Percentiles rank a stretch among this genome's conserved stretches.
Evolutionary conservation across 2,113 vertebrate species (phyloP).

Genomic region (Riparia riparia): DNA sequence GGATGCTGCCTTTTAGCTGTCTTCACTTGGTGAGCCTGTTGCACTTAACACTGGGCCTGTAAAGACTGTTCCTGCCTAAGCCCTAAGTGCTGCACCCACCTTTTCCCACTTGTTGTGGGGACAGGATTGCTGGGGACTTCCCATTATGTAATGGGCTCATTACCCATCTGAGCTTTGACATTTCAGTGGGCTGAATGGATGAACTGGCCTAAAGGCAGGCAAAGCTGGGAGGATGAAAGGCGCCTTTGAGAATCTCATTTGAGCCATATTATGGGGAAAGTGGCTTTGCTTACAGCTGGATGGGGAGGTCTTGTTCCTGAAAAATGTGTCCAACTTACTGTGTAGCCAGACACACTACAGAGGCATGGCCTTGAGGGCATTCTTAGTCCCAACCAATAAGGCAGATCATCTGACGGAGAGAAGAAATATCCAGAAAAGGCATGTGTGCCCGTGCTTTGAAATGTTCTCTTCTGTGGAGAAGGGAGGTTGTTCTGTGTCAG

Average conservation of each 20-base stretch:
- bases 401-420: not conserved
- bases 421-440: not conserved
- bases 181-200: conserved; percentile 50
- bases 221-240: conserved; percentile 44
- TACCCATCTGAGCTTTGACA: conserved; percentile 51
- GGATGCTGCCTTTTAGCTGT: not conserved
- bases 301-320: not conserved
- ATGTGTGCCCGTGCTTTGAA: not conserved
- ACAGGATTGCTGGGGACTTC: not conserved
- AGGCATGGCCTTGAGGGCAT: not conserved
- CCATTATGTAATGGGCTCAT: not conserved
- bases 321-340: not conserved
- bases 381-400: not conserved
- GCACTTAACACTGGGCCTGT: not conserved
- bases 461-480: not conserved
- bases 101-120: not conserved
- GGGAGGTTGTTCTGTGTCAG: not conserved
- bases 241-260: conserved; percentile 40
- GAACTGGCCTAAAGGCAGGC: conserved; percentile 11
- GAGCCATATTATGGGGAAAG: not conserved
- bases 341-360: not conserved
- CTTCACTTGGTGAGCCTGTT: not conserved
- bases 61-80: not conserved
- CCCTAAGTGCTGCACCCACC: not conserved
- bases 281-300: not conserved